Conservation (phyloP, 1,140 invertebrate genomes). For the fruit fly (Drosophila melanogaster) region DNA sequence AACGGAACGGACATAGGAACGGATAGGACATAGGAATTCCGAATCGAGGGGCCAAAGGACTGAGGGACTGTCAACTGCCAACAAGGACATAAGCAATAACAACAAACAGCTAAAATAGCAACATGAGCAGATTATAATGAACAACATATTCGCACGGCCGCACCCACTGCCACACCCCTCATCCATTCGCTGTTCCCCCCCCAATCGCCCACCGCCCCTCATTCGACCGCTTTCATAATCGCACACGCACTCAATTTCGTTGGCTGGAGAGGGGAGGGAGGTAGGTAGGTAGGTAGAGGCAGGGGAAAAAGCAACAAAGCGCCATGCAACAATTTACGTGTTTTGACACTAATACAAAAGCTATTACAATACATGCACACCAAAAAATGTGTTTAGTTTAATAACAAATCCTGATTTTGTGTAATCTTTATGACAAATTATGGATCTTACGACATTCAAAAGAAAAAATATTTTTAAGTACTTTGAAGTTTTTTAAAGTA, state of each 20-base stretch:
- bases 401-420: too few species aligned
- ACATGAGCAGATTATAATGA: slow-evolving; percentile 82
- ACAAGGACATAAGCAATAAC: slow-evolving; percentile 77
- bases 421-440: too few species aligned
- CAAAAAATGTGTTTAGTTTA: background rate
- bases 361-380: slow-evolving; percentile 75
- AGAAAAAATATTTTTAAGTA: too few species aligned
- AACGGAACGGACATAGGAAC: slow-evolving; percentile 35
- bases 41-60: slow-evolving; percentile 8
- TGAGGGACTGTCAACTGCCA: slow-evolving; percentile 22
- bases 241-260: slow-evolving; percentile 36
- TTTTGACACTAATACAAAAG: slow-evolving; percentile 82
- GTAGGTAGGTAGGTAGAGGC: background rate
- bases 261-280: background rate
- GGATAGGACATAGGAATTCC: too few species aligned
- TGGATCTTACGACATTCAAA: too few species aligned
- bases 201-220: background rate
- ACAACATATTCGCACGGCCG: slow-evolving; percentile 81
- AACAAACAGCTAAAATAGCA: slow-evolving; percentile 81
- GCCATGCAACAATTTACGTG: slow-evolving; percentile 80
- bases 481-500: too few species aligned
- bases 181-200: slow-evolving; percentile 6
- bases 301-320: slow-evolving; percentile 57
- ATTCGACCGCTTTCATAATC: slow-evolving; percentile 49
- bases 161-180: slow-evolving; percentile 53